Evolutionary conservation across 1,140 invertebrate species (phyloP).

Genomic region (Calephelis nemesis): DNA sequence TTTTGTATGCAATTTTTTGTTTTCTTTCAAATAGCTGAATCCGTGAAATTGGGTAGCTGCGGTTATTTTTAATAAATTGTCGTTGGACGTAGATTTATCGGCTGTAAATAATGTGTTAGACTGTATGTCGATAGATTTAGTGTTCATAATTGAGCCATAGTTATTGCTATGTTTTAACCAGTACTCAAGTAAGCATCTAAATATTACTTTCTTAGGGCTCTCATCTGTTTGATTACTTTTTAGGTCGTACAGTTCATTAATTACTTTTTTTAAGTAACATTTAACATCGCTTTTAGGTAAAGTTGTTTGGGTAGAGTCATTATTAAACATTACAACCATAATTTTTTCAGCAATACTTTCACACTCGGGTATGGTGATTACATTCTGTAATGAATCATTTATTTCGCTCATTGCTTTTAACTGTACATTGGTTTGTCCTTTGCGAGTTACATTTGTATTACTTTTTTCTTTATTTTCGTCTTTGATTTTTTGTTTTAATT

Average conservation of each 20-base stretch:
- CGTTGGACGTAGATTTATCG: slow-evolving; percentile 52
- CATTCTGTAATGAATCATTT: slow-evolving; percentile 39
- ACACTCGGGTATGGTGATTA: slow-evolving; percentile 40
- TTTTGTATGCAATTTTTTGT: slow-evolving; percentile 18
- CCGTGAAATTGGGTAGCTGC: slow-evolving; percentile 52
- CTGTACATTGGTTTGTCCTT: slow-evolving; percentile 33
- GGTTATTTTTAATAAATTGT: slow-evolving; percentile 32
- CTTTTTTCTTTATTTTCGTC: slow-evolving; percentile 2
- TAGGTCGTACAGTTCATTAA: slow-evolving; percentile 52
- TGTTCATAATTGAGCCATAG: slow-evolving; percentile 37
- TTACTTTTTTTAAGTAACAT: slow-evolving; percentile 44
- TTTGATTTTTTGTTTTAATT: slow-evolving; percentile 30
- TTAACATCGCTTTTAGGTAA: slow-evolving; percentile 31
- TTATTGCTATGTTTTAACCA: slow-evolving; percentile 49
- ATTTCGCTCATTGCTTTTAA: slow-evolving; percentile 26
- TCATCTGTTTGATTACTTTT: slow-evolving; percentile 36
- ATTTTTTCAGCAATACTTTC: slow-evolving; percentile 54
- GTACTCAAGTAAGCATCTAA: slow-evolving; percentile 58
- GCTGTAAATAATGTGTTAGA: slow-evolving; percentile 50
- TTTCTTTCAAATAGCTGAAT: slow-evolving; percentile 34
- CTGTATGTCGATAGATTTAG: slow-evolving; percentile 45
- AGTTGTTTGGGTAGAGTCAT: slow-evolving; percentile 31
- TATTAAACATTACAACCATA: slow-evolving; percentile 42
- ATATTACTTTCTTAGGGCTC: slow-evolving; percentile 53
- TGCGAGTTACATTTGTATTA: slow-evolving; percentile 1